Percentiles rank a stretch among this genome's conserved stretches.
These are phyloP conservation scores for Apocrypta bakeri DNA, from an alignment of 1,140 invertebrate species.

Conservation along the genomic window DNA sequence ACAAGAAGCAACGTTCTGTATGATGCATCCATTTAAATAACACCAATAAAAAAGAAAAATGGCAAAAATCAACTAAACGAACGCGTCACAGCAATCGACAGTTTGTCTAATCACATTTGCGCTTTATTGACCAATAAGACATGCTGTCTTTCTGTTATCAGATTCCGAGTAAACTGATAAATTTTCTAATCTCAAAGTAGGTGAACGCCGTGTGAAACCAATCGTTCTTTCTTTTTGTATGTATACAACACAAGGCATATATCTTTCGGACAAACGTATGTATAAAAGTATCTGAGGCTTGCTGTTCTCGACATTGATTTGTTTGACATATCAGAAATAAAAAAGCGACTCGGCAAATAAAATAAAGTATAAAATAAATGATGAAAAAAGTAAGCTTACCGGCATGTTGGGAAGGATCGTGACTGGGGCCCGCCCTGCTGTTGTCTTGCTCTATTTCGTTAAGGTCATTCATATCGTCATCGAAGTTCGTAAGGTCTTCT, in stretches of 20 bases:
- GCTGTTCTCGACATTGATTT: conserved; percentile 47
- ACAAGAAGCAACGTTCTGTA: background rate
- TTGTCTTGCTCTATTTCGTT: conserved; percentile 78
- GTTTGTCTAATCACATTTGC: background rate
- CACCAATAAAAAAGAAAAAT: conserved; percentile 30
- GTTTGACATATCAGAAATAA: conserved; percentile 8
- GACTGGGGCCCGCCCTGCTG: conserved; percentile 73
- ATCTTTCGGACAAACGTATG: background rate
- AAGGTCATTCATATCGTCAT: conserved; percentile 82
- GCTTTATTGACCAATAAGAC: background rate
- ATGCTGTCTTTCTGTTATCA: background rate
- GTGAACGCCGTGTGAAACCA: background rate
- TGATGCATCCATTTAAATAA: conserved; percentile 9
- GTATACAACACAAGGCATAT: background rate
- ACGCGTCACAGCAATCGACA: conserved; percentile 32
- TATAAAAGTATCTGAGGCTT: conserved; percentile 1
- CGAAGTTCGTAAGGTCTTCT: conserved; percentile 87
- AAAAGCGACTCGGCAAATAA: conserved; percentile 45
- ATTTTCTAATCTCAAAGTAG: background rate
- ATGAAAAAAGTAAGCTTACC: conserved; percentile 64
- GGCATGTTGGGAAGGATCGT: conserved; percentile 74
- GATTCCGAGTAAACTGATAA: background rate
- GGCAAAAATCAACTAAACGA: conserved; percentile 24
- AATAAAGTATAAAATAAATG: conserved; percentile 34
- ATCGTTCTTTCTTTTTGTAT: background rate